Evolutionary conservation across 2,113 vertebrate genomes (phyloP), one percentile per base, ranked within the genome.

Genomic region (Calonectris borealis): DNA sequence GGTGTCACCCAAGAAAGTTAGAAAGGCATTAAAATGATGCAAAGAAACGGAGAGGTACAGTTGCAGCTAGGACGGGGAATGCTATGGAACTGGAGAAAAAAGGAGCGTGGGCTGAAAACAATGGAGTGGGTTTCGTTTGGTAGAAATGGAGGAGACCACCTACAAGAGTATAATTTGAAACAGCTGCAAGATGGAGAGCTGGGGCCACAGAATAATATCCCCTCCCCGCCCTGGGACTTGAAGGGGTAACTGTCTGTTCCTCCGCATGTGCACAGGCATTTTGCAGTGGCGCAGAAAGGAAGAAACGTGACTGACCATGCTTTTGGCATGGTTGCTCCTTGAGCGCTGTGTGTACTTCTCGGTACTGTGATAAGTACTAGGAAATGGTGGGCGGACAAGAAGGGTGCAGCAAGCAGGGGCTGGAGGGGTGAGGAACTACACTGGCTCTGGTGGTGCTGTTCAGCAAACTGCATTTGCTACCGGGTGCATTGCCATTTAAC

Each of bases 331-430:
- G 13, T 24, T 27, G 16, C 21, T 34, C 4, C 44, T 44, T 46
- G 34, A 24, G 54, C 0, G 0, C 29, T 5, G 3, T 2, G 6
- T 2, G 2, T 9, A 4, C 17, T 40, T 60, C 44, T 55, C 0
- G 1, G 26, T 36, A 2, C 24, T 16, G 31, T 12, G 64, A 4
- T 49, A 46, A 38, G 34, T 16, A 27, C 13, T 3, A 6, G 66
- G 26, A 71, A 29, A 62, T 0, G 7, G 8, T 3, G 44, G 9
- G 24, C 0, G 1, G 31, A 4, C 1, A 3, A 51, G 81, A 40
- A 89, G 51, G 40, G 16, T 29, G 73, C 70, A 58, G 38, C 34
- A 9, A 16, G 32, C 21, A 24, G 42, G 34, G 44, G 2, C 40
- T 27, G 61, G 40, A 8, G 52, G 19, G 24, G 15, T 0, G 0